Evolutionary conservation across 2,888 invertebrate species (phyloP).

Genomic region (Caenorhabditis doughertyi): DNA sequence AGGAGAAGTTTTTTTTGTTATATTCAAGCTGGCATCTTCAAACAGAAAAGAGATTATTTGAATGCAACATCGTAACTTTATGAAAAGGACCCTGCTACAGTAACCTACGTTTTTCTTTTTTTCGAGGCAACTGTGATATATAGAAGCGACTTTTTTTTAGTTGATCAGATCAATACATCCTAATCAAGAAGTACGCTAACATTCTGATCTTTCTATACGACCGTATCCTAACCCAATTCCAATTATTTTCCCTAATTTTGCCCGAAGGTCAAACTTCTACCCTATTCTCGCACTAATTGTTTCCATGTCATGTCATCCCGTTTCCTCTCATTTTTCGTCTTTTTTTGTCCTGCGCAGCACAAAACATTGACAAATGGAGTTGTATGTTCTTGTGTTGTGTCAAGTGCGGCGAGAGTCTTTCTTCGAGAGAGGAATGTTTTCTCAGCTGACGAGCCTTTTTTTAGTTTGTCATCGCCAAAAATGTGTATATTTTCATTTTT

Average conservation of each 20-base stretch:
- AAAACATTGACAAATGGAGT: slow-evolving; percentile 21
- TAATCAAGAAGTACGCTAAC: not conserved
- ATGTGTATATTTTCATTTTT: slow-evolving; percentile 17
- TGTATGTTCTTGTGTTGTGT: slow-evolving; percentile 34
- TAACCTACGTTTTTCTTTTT: no score
- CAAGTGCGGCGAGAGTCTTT: slow-evolving; percentile 9
- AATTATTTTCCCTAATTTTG: not conserved
- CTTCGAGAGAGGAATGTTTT: slow-evolving; percentile 33
- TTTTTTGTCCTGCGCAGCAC: slow-evolving; percentile 1
- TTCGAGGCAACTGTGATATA: no score
- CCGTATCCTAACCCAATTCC: slow-evolving; percentile 14
- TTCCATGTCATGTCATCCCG: slow-evolving; percentile 5
- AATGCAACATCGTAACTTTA: no score
- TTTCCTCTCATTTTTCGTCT: slow-evolving; percentile 6
- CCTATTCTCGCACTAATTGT: slow-evolving; percentile 17
- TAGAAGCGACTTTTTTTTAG: no score
- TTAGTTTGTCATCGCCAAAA: slow-evolving; percentile 34
- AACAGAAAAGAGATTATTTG: no score
- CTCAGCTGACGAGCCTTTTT: slow-evolving; percentile 47
- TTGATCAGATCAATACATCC: not conserved
- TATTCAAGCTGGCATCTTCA: no score
- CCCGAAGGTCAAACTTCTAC: slow-evolving; percentile 23
- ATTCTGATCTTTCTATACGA: not conserved
- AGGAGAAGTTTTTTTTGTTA: no score
- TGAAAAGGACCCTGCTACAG: no score